phyloP scores from a whole-genome alignment of 1,140 invertebrate genomes.

The Thaumetopoea pityocampa region DNA sequence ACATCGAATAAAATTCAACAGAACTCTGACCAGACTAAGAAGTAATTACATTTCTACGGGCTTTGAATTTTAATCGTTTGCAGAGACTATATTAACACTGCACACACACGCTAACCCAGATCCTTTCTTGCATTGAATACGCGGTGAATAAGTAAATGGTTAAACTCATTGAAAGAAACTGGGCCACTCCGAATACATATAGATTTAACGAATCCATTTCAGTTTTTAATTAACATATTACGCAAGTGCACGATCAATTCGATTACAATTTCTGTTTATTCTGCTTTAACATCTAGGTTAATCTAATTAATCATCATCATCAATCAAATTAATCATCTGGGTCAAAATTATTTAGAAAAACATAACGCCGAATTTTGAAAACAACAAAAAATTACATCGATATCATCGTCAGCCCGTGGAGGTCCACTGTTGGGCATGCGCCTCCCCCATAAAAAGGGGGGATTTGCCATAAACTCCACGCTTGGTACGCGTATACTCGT shows the following conservation, averaged over 20 bases:
- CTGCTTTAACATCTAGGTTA: too few species aligned
- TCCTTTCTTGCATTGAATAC: slow-evolving; percentile 19
- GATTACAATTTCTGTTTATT: slow-evolving; percentile 4
- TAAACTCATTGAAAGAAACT: slow-evolving; percentile 9
- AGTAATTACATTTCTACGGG: slow-evolving; percentile 68
- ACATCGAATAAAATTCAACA: slow-evolving; percentile 60
- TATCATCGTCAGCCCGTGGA: too few species aligned
- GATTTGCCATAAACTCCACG: too few species aligned
- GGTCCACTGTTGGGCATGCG: too few species aligned
- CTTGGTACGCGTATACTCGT: too few species aligned
- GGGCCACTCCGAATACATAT: slow-evolving; percentile 2
- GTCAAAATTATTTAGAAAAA: too few species aligned
- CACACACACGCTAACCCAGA: slow-evolving; percentile 17
- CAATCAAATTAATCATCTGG: too few species aligned
- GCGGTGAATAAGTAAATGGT: slow-evolving; percentile 15
- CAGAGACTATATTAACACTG: slow-evolving; percentile 10
- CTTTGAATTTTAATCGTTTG: slow-evolving; percentile 68
- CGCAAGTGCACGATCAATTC: too few species aligned
- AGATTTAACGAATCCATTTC: neutral
- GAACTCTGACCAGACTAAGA: slow-evolving; percentile 58
- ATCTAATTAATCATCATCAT: too few species aligned
- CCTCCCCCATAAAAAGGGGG: too few species aligned
- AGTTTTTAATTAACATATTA: slow-evolving; percentile 4
- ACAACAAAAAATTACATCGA: too few species aligned
- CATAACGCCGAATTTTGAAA: too few species aligned